Percentiles rank a stretch among this genome's conserved stretches.
Evolutionary conservation across 2,797 vertebrate species (phyloP).

Genomic region (Poeciliopsis presidionis): DNA sequence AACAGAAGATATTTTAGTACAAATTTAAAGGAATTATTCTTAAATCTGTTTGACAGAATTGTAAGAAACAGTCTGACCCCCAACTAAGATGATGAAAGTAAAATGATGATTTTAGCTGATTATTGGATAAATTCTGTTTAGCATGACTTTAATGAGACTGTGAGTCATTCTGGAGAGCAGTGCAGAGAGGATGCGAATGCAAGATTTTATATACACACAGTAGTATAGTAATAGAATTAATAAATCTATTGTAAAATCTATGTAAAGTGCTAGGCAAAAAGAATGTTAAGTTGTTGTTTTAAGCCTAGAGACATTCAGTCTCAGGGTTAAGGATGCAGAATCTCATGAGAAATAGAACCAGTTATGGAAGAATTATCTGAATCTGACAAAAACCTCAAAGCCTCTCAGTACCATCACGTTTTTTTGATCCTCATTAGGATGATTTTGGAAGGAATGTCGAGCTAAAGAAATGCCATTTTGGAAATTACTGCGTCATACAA

Average conservation of each 20-base stretch:
- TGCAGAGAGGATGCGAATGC: conserved; percentile 69
- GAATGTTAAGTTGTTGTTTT: conserved; percentile 52
- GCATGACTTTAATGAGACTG: conserved; percentile 45
- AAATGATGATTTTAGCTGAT: not conserved
- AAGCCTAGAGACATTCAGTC: conserved; percentile 61
- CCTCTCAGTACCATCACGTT: conserved; percentile 47
- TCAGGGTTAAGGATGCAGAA: conserved; percentile 54
- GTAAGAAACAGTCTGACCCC: conserved; percentile 11
- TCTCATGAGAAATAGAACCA: conserved; percentile 52
- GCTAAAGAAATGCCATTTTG: conserved; percentile 21
- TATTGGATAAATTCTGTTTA: conserved; percentile 28
- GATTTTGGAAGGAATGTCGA: conserved; percentile 30
- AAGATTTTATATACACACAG: conserved; percentile 67
- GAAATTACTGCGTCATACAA: conserved; percentile 88
- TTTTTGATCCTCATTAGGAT: conserved; percentile 17
- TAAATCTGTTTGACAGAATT: conserved; percentile 3
- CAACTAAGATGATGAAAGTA: not conserved
- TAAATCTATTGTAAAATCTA: conserved; percentile 60
- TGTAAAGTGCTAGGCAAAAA: conserved; percentile 80
- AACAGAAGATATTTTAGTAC: not conserved
- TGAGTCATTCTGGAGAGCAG: conserved; percentile 60
- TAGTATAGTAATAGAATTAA: conserved; percentile 65
- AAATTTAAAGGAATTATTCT: conserved; percentile 4
- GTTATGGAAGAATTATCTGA: conserved; percentile 54
- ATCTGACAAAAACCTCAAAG: conserved; percentile 57